Evolutionary conservation across 2,113 vertebrate species (phyloP).

Genomic region (Aptenodytes patagonicus): DNA sequence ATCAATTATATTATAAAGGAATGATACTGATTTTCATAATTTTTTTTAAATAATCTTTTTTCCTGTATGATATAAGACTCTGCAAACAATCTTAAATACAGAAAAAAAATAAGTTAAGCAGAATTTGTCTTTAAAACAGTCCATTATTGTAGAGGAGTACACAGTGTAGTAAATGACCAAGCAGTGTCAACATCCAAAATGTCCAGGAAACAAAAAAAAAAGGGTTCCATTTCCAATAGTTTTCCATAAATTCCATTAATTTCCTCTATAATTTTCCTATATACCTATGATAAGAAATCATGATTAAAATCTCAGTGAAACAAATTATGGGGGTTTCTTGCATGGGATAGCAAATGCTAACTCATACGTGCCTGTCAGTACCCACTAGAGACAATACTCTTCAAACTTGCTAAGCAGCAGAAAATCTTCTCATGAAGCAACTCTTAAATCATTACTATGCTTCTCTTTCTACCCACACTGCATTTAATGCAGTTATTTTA

Average conservation of each 20-base stretch:
- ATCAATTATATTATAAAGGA: not conserved
- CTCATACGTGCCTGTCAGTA: not conserved
- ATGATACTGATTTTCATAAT: not conserved
- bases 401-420: not conserved
- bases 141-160: not conserved
- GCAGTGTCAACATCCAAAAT: not conserved
- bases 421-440: not conserved
- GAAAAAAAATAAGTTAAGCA: not conserved
- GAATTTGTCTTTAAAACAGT: not conserved
- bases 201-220: not conserved
- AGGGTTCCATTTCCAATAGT: rapidly evolving
- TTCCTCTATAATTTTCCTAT: not conserved
- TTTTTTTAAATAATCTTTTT: not conserved
- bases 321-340: not conserved
- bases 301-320: not conserved
- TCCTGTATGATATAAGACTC: not conserved
- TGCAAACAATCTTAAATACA: not conserved
- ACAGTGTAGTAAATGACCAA: not conserved
- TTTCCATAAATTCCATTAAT: not conserved
- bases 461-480: slow-evolving; percentile 25
- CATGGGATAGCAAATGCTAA: not conserved
- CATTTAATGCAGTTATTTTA: slow-evolving; percentile 26
- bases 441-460: not conserved
- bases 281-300: not conserved
- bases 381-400: not conserved